Evolutionary conservation across 2,888 invertebrate genomes (phyloP), one percentile per base, ranked within the genome.

Genomic region (Coenonympha glycerion): DNA sequence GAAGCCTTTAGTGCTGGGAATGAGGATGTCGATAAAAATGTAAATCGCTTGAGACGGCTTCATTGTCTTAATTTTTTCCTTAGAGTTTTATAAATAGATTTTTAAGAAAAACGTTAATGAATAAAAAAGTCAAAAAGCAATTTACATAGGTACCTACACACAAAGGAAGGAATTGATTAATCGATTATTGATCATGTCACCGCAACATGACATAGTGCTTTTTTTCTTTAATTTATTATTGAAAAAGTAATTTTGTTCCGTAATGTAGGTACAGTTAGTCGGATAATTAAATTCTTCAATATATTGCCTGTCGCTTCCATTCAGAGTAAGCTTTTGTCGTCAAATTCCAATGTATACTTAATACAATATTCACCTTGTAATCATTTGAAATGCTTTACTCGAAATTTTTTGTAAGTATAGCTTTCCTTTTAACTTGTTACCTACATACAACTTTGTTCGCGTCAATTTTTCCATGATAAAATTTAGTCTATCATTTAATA

Each of bases 1-100:
- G 68, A 65, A 73, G 65, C 66, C 49, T 56, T 66, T 75, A 72
- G 67, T 68, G 73, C 57, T 46, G 36, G 33, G 26, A 46, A 34
- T n/a, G 9, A 37, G 26, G 24, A 58, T 49, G 54, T 56, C 54
- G 60, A 60, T 62, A 58, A 53, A 61, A 53, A 59, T 57, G 55
- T 59, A 59, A 59, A 59, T 63, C 56, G 53, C 56, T 55, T 47
- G 52, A 57, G 30, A 61, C 55, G 56, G 55, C 55, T 52, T 55
- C 54, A 56, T 59, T 61, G 60, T 59, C 49, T 57, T 53, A 53
- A 28, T 37, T 40, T 39, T 47, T 51, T 49, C 41, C 39, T 52
- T 47, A 56, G 42, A 57, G 53, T 51, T 49, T 52, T 39, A 31
- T 51, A 26, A 55, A 40, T 26, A 24, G 5, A 21, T 11, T 21